Percentiles rank a stretch among this genome's conserved stretches.
Conservation (phyloP, 37 sponge, comb jelly and placozoan species). For the Amphimedon queenslandica region DNA sequence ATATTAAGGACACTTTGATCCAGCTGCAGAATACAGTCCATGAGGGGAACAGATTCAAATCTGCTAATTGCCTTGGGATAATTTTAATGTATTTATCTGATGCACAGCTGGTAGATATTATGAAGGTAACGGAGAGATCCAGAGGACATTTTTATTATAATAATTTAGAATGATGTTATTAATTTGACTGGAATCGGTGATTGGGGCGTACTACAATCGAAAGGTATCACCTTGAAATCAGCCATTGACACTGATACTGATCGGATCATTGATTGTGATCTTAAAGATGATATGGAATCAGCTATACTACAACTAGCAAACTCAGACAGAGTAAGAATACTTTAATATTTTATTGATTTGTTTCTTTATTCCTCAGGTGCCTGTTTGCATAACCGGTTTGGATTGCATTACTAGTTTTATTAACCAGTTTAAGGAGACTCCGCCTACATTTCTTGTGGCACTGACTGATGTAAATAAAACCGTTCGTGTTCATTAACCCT, state of each 20-base stretch:
- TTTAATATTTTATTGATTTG: neutral
- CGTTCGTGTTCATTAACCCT: no score
- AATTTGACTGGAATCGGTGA: slow-evolving; percentile 24
- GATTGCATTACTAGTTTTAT: slow-evolving; percentile 30
- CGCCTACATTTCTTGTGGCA: neutral
- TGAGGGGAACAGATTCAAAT: slow-evolving; percentile 24
- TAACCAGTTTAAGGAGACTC: slow-evolving; percentile 14
- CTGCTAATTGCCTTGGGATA: slow-evolving; percentile 33
- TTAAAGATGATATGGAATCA: slow-evolving; percentile 18
- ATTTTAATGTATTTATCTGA: slow-evolving; percentile 38
- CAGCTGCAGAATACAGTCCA: slow-evolving; percentile 37
- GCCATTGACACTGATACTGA: slow-evolving; percentile 17
- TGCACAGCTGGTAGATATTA: slow-evolving; percentile 1
- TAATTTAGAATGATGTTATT: slow-evolving; percentile 11
- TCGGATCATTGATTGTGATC: slow-evolving; percentile 12
- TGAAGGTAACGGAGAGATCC: neutral
- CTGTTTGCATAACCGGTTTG: slow-evolving; percentile 56
- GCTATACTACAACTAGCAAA: slow-evolving; percentile 29
- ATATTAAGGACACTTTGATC: slow-evolving; percentile 35
- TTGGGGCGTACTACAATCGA: slow-evolving; percentile 59
- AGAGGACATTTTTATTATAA: neutral
- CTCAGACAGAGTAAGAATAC: slow-evolving; percentile 52
- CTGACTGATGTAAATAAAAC: slow-evolving; percentile 40
- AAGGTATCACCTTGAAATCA: slow-evolving; percentile 32
- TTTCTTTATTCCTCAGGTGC: slow-evolving; percentile 17